These are phyloP conservation scores for Callaeas wilsoni DNA, from an alignment of 2,113 vertebrate species.

Conservation along the genomic window DNA sequence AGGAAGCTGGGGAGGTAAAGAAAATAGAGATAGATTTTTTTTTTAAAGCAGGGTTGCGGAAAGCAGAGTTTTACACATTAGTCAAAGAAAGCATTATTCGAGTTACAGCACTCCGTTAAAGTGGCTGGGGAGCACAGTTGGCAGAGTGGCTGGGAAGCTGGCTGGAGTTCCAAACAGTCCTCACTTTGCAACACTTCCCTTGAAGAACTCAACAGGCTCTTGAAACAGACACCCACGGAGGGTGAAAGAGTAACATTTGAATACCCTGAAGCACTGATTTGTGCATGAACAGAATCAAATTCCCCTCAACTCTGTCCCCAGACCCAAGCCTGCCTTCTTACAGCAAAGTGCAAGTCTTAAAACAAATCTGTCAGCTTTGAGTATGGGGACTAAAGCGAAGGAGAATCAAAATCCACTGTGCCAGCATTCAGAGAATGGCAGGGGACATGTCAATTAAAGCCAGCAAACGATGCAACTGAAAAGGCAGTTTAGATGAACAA, in stretches of 20 bases:
- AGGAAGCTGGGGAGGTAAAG: conserved; percentile 82
- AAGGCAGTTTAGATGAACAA: conserved; percentile 31
- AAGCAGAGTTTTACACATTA: conserved; percentile 74
- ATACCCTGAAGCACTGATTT: not conserved
- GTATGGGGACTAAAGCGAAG: not conserved
- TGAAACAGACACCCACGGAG: not conserved
- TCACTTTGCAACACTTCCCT: not conserved
- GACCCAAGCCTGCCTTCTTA: conserved; percentile 6
- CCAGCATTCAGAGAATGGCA: conserved; percentile 31
- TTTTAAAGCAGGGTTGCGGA: conserved; percentile 70
- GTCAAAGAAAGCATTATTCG: conserved; percentile 61
- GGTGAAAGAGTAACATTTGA: not conserved
- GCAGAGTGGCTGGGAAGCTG: conserved; percentile 40
- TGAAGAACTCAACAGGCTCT: not conserved
- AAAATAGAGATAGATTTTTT: conserved; percentile 72
- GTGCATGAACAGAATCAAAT: not conserved
- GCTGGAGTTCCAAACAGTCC: not conserved
- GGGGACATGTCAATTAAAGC: conserved; percentile 37
- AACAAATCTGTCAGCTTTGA: not conserved
- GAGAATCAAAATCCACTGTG: conserved; percentile 35
- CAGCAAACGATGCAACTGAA: not conserved
- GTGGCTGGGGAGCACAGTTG: conserved; percentile 18
- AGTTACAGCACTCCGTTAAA: conserved; percentile 46
- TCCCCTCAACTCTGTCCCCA: not conserved
- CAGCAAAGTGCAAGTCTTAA: not conserved